A percentile compares a stretch with the other conserved stretches of the same genome.
Conservation (phyloP, 2,888 invertebrate genomes). For the Lasius fuliginosus region DNA sequence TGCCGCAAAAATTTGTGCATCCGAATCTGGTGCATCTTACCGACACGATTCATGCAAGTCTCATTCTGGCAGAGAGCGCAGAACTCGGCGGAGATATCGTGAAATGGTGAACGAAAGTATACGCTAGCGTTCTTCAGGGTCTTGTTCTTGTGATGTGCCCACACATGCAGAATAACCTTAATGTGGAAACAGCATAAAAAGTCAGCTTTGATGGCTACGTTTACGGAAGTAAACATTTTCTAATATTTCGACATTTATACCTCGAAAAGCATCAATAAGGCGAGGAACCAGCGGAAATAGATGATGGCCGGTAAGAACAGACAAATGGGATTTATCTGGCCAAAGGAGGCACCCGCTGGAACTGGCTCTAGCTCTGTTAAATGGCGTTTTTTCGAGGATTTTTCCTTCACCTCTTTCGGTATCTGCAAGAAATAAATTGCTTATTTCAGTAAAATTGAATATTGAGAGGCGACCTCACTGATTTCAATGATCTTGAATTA, state of each 20-base stretch:
- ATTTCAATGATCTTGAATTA: not conserved
- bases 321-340: constrained; percentile 81
- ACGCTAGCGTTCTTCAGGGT: constrained; percentile 87
- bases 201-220: not conserved
- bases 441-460: not conserved
- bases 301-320: constrained; percentile 80
- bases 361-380: constrained; percentile 75
- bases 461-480: not conserved
- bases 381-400: constrained; percentile 60
- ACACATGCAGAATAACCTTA: constrained; percentile 88
- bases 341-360: constrained; percentile 79
- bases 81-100: constrained; percentile 90
- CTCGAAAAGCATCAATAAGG: constrained; percentile 87
- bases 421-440: constrained; percentile 73
- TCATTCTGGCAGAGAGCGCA: constrained; percentile 90
- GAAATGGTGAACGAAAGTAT: constrained; percentile 91
- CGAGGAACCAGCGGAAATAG: constrained; percentile 85
- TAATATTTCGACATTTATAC: constrained; percentile 72
- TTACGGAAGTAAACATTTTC: not conserved
- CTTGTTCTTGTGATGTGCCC: constrained; percentile 91
- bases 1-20: constrained; percentile 84
- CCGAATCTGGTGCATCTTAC: constrained; percentile 90
- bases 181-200: not conserved
- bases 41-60: constrained; percentile 89
- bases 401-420: constrained; percentile 79